A percentile compares a stretch with the other conserved stretches of the same genome.
Conservation (phyloP, 2,113 vertebrate species). For the Tragulus kanchil region DNA sequence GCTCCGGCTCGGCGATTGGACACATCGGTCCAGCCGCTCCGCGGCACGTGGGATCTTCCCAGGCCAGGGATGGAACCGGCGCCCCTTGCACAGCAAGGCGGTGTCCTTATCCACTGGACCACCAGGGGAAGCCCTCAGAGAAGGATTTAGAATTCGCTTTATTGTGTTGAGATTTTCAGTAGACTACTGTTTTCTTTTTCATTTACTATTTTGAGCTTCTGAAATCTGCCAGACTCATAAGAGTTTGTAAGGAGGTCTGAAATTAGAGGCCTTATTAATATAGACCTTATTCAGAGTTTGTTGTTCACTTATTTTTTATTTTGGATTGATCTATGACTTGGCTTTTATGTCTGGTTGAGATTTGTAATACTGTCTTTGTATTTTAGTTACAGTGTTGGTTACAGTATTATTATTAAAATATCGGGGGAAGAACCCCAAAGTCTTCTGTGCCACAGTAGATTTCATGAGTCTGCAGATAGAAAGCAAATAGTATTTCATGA, state of each 20-base stretch:
- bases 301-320: conserved; percentile 44
- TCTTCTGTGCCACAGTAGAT: neutral
- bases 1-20: too few species aligned
- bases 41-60: too few species aligned
- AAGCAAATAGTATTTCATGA: conserved; percentile 13
- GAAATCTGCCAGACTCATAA: neutral
- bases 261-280: conserved; percentile 32
- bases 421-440: neutral
- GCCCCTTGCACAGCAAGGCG: too few species aligned
- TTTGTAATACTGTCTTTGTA: conserved; percentile 12
- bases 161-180: conserved; percentile 26
- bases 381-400: conserved; percentile 1
- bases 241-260: conserved; percentile 39
- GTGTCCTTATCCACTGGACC: too few species aligned
- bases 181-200: conserved; percentile 8
- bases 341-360: conserved; percentile 24
- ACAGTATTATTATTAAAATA: conserved; percentile 17
- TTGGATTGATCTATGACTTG: conserved; percentile 15
- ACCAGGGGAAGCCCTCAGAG: neutral
- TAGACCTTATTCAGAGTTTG: neutral
- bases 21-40: too few species aligned
- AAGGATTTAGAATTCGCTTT: conserved; percentile 51
- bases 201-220: conserved; percentile 39
- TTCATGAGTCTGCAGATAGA: conserved; percentile 16
- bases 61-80: too few species aligned